Conservation (phyloP, 2,888 invertebrate species). For the Agapetus fuscipes region DNA sequence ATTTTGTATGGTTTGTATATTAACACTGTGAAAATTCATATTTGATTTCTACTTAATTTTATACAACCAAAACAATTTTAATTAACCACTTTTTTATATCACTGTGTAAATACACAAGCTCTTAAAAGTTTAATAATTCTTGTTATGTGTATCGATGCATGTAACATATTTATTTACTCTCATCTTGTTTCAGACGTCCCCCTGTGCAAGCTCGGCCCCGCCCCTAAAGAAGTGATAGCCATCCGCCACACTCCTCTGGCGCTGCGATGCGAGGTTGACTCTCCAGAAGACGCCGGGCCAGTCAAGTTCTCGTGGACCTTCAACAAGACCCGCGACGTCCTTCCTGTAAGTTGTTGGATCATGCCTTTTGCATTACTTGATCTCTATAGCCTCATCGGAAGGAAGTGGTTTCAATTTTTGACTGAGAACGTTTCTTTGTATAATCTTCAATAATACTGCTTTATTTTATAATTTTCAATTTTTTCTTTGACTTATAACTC, state of each 20-base stretch:
- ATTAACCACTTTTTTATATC: no score
- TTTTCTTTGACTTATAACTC: no score
- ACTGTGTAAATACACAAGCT: no score
- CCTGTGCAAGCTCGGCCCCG: conserved; percentile 63
- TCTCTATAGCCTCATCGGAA: not conserved
- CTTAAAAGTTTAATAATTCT: no score
- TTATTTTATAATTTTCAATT: not conserved
- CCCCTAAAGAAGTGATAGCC: conserved; percentile 61
- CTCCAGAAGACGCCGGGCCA: conserved; percentile 59
- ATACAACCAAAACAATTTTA: no score
- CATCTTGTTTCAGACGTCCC: conserved; percentile 57
- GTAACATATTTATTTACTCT: not conserved
- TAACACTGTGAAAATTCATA: no score
- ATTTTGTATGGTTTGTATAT: no score
- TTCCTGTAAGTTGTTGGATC: conserved; percentile 46
- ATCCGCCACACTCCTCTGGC: conserved; percentile 63
- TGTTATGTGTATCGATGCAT: not conserved
- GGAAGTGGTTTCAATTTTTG: no score
- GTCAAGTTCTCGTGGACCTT: conserved; percentile 78
- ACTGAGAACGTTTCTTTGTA: no score
- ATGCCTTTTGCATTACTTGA: no score
- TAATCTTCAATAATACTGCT: not conserved
- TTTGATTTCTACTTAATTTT: no score
- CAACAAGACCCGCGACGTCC: conserved; percentile 67
- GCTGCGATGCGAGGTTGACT: conserved; percentile 73